phyloP scores from a whole-genome alignment of 2,797 vertebrate species.

The Typhlichthys subterraneus region DNA sequence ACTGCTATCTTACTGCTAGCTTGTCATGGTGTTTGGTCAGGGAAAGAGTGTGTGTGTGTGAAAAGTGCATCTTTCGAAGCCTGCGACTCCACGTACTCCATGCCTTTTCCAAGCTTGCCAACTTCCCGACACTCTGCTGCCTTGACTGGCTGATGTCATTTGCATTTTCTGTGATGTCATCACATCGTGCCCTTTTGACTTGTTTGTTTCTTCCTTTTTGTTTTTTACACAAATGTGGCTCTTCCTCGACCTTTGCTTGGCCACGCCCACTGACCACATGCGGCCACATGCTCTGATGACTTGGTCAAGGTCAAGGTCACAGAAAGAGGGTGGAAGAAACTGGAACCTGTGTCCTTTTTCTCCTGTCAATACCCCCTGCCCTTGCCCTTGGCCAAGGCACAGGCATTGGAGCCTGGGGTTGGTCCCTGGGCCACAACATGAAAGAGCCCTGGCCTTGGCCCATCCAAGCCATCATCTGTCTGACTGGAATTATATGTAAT shows the following conservation, averaged over 20 bases:
- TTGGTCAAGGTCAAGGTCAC: conserved; percentile 54
- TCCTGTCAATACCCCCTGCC: too few relatives aligned
- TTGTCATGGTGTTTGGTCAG: conserved; percentile 7
- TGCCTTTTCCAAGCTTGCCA: conserved; percentile 40
- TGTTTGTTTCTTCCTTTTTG: conserved; percentile 29
- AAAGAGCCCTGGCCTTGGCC: conserved; percentile 33
- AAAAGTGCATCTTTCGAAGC: conserved; percentile 27
- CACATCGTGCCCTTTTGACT: conserved; percentile 56
- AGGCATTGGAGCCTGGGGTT: too few relatives aligned
- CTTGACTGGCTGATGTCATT: conserved; percentile 55
- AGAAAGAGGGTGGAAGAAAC: conserved; percentile 43
- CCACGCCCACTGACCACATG: conserved; percentile 48
- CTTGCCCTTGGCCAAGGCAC: too few relatives aligned
- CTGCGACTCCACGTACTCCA: not conserved
- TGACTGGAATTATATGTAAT: conserved; percentile 6
- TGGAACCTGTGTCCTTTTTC: too few relatives aligned
- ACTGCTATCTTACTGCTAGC: not conserved
- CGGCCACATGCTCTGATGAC: conserved; percentile 15
- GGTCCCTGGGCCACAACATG: conserved; percentile 49
- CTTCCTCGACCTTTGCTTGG: too few relatives aligned
- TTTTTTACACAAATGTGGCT: too few relatives aligned
- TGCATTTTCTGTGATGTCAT: conserved; percentile 56
- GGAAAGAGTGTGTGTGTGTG: conserved; percentile 31
- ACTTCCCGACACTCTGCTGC: conserved; percentile 27
- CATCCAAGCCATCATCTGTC: conserved; percentile 15